A percentile compares a stretch with the other conserved stretches of the same genome.
Evolutionary conservation across 2,113 vertebrate genomes (phyloP).

Genomic region (Turdus rufiventris): DNA sequence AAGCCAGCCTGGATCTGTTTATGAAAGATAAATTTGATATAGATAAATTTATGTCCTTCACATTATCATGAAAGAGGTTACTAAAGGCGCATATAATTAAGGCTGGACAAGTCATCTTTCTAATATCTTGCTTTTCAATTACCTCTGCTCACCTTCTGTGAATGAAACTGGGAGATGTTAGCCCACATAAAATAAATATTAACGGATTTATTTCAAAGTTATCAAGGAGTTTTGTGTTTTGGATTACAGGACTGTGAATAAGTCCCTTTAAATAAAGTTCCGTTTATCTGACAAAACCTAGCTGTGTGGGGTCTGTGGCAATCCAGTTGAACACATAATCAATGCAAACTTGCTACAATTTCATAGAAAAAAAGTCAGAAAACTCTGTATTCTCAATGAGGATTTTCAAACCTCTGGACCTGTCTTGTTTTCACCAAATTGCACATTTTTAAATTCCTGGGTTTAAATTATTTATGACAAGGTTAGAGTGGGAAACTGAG

Average conservation of each 20-base stretch:
- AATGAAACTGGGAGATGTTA: not conserved
- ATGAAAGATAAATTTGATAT: not conserved
- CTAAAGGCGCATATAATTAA: not conserved
- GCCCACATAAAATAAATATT: not conserved
- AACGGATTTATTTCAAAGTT: not conserved
- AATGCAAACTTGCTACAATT: not conserved
- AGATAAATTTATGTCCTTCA: not conserved
- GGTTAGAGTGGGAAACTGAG: not conserved
- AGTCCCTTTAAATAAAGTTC: not conserved
- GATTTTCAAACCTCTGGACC: not conserved
- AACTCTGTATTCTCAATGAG: not conserved
- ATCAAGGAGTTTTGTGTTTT: not conserved
- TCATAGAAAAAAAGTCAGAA: not conserved
- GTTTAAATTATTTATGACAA: not conserved
- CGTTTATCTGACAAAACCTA: not conserved
- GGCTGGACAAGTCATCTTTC: not conserved
- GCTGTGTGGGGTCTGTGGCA: accelerated
- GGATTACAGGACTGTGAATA: not conserved
- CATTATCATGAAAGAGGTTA: not conserved
- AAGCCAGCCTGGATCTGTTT: not conserved
- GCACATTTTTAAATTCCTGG: not conserved
- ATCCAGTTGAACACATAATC: not conserved
- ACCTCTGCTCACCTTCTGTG: not conserved
- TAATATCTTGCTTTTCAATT: not conserved
- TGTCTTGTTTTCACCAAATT: not conserved